Base-by-base conservation (phyloP, 2,888 invertebrate species). In the Macrophya alboannulata region DNA sequence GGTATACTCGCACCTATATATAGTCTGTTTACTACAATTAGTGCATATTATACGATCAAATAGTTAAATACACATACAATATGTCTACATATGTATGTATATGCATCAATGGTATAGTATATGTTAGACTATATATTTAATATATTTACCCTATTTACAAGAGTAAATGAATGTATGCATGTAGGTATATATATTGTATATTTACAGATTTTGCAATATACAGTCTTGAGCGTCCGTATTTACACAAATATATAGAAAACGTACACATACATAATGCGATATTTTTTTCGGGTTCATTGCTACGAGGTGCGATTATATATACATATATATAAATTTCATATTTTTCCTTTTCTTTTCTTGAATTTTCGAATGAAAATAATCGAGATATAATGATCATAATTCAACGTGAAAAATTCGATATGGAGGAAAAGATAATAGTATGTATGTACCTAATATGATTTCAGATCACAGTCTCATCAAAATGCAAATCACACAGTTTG, bases 401-500 rank as follows among this genome's bases (percentile, higher is more conserved):
- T 17, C 43, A 25, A 21, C 43, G 1, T 72, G 37, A 43, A 6
- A 55, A 55, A 55, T 55, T 0, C n/a, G n/a, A 51, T n/a, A 59
- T 21, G 10, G 4, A 62, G 12, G 8, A 3, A 65, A 68, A 6
- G 12, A 31, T 48, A 17, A 68, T 15, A 4, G n/a, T n/a, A n/a
- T n/a, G n/a, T n/a, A n/a, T n/a, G n/a, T n/a, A n/a, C n/a, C n/a
- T 72, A 5, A 10, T 72, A 12, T 74, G 43, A 74, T 74, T 74
- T 74, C 72, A 74, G 72, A 74, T 55, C 48, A 55, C 40, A 12
- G 48, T 37, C 31, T 12, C 6, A 10, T 55, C 10, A 77, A 77
- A 51, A 77, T 31, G 48, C 65, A 51, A 37, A 55, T 31, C 17
- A 55, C 77, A 77, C 77, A 77, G 31, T 77, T 55, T 37, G 8